These are phyloP conservation scores for Xylocampa areola DNA, from an alignment of 2,888 invertebrate species.

Conservation along the genomic window DNA sequence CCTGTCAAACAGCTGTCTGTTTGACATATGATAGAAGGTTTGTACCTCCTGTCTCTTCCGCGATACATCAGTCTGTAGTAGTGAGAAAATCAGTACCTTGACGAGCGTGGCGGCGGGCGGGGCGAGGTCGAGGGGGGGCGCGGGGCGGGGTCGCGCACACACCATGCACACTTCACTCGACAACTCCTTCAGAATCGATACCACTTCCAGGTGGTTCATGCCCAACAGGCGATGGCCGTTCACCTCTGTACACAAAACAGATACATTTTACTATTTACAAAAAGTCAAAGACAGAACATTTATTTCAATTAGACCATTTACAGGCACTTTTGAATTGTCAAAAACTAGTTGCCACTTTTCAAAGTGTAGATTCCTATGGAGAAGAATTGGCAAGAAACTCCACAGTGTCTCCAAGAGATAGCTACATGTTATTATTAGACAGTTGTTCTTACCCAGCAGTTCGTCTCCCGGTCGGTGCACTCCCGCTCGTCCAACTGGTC, in stretches of 20 bases:
- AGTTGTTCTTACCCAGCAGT: slow-evolving; percentile 90
- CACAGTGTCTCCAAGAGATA: no score
- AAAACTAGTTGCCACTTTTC: no score
- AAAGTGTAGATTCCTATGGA: no score
- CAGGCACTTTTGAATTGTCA: no score
- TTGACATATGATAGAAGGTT: no score
- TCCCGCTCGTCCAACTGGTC: slow-evolving; percentile 98
- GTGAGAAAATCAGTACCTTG: slow-evolving; percentile 77
- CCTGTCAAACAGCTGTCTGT: no score
- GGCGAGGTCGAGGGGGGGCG: slow-evolving; percentile 80
- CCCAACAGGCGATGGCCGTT: slow-evolving; percentile 96
- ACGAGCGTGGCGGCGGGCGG: slow-evolving; percentile 82
- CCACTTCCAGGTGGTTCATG: slow-evolving; percentile 98
- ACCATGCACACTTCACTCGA: slow-evolving; percentile 97
- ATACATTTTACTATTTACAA: not conserved
- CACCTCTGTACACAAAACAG: slow-evolving; percentile 90
- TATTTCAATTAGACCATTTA: no score
- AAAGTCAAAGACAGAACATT: no score
- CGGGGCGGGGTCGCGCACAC: slow-evolving; percentile 92
- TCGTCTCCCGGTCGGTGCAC: slow-evolving; percentile 98
- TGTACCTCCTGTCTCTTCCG: no score
- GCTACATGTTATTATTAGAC: not conserved
- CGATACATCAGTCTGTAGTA: no score
- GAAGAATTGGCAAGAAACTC: no score
- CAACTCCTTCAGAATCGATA: slow-evolving; percentile 97